phyloP scores from a whole-genome alignment of 2,888 invertebrate species.

The Vanessa cardui region DNA sequence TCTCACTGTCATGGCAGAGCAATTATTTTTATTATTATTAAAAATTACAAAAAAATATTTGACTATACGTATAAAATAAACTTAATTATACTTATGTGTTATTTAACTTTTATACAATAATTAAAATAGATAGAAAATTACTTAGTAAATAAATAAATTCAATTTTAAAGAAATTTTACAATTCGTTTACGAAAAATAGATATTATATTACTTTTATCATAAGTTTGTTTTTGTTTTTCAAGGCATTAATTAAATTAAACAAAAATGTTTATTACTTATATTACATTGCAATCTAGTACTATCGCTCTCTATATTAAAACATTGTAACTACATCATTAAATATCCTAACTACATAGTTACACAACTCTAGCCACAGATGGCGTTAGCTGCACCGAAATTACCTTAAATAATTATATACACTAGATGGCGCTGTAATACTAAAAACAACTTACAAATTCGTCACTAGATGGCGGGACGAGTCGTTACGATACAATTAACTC shows the following conservation, averaged over 20 bases:
- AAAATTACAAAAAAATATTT: too few relatives aligned
- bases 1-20: slow-evolving; percentile 72
- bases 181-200: too few relatives aligned
- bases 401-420: too few relatives aligned
- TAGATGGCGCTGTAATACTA: not conserved
- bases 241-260: not conserved
- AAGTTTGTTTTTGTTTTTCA: too few relatives aligned
- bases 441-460: not conserved
- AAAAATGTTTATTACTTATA: not conserved
- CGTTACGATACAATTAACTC: too few relatives aligned
- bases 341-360: not conserved
- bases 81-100: too few relatives aligned
- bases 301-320: not conserved
- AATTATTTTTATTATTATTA: slow-evolving; percentile 42
- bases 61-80: too few relatives aligned
- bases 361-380: not conserved
- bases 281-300: not conserved
- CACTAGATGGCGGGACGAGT: slow-evolving; percentile 3
- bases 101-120: too few relatives aligned
- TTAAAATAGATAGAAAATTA: too few relatives aligned
- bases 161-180: too few relatives aligned
- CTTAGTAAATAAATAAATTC: too few relatives aligned
- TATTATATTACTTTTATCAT: too few relatives aligned
- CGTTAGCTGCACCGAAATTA: not conserved
- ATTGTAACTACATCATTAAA: not conserved